Conservation (phyloP, 2,113 vertebrate genomes). For the Pseudorectes ferrugineus region DNA sequence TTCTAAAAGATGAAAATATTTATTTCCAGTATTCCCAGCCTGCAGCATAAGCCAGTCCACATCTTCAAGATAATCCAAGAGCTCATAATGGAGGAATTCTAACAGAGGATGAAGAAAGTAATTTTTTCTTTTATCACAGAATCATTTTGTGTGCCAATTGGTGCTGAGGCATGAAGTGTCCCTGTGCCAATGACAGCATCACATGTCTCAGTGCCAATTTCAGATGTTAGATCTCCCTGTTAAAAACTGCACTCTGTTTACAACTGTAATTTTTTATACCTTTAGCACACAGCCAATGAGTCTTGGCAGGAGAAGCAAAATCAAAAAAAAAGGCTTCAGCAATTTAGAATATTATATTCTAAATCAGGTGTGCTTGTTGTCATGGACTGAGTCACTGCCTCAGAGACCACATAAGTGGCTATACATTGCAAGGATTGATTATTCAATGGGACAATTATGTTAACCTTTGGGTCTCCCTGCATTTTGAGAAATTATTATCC, state of each 20-base stretch:
- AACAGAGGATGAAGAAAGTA: background rate
- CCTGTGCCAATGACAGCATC: background rate
- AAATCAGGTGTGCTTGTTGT: background rate
- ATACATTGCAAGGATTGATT: background rate
- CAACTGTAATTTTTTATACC: background rate
- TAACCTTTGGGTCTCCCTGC: constrained; percentile 5
- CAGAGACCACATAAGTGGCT: background rate
- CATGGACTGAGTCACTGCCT: background rate
- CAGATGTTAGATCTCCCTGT: background rate
- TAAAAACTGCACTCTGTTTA: background rate
- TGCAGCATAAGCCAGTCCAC: background rate
- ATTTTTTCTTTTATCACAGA: background rate
- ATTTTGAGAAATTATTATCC: constrained; percentile 38
- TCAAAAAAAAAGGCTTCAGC: background rate
- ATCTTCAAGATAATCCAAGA: background rate
- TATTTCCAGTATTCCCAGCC: background rate
- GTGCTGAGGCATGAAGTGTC: background rate
- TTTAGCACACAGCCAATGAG: background rate
- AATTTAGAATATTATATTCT: background rate
- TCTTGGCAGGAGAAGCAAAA: background rate
- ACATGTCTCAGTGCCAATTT: background rate
- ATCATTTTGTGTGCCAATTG: background rate
- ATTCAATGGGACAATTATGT: constrained; percentile 16
- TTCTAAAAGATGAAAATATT: background rate
- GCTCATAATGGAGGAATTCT: background rate